Base-by-base conservation (phyloP, 2,888 invertebrate species). In the Altica lythri region DNA sequence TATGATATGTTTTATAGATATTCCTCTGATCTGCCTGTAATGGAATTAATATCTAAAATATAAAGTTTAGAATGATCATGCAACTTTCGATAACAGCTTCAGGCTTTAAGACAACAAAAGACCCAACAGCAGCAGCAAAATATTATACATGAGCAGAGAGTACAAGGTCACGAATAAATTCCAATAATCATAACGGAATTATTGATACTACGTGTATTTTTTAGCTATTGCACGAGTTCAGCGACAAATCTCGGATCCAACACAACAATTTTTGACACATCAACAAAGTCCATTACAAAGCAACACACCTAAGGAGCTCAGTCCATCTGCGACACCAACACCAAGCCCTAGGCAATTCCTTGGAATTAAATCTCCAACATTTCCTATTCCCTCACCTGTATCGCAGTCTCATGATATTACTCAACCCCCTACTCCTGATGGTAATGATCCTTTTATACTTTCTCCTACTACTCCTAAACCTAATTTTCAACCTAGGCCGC, bases 41-140 rank as follows among this genome's bases (percentile, higher is more conserved):
- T n/a, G n/a, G n/a, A n/a, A n/a, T n/a, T n/a, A n/a, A n/a, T n/a
- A n/a, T n/a, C n/a, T n/a, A n/a, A n/a, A n/a, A n/a, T n/a, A n/a
- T n/a, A n/a, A n/a, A n/a, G n/a, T 68, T 43, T 64, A 71, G 70
- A n/a, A n/a, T n/a, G 70, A 71, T 38, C 72, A 72, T 57, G 72
- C 72, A 48, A 72, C 72, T 53, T 54, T 70, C 4, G 64, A 65
- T 3, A 93, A 75, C 89, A 90, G 65, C 78, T 91, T 69, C 92
- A 92, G 75, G 89, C 89, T 38, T 74, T 86, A 69, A 83, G 90
- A 4, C 90, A 89, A 71, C 89, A 89, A 69, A 89, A 90, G 72
- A 85, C 86, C 29, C 88, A 88, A 72, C 85, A 88, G 61, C 90
- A 90, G 68, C n/a, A n/a, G n/a, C 89, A 89, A 70, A 86, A 88